phyloP scores from a whole-genome alignment of 2,888 invertebrate genomes.

The Metellina segmentata region DNA sequence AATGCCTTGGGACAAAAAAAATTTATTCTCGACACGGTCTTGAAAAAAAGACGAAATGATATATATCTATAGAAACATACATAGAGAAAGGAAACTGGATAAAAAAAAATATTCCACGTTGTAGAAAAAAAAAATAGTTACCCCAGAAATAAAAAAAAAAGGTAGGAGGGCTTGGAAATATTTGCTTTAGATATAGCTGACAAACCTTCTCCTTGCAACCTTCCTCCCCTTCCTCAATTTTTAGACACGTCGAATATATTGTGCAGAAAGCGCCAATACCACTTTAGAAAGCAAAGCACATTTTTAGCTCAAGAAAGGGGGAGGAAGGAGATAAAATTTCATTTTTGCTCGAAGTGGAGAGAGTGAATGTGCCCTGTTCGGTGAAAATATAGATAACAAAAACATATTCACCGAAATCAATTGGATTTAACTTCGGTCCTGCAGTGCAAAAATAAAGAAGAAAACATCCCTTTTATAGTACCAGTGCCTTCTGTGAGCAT shows the following conservation, averaged over 20 bases:
- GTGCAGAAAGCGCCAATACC: conserved; percentile 56
- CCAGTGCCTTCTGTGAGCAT: conserved; percentile 27
- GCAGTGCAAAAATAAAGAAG: conserved; percentile 7
- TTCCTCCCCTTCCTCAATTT: not conserved
- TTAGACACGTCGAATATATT: conserved; percentile 57
- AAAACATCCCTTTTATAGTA: not conserved
- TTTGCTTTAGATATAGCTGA: conserved; percentile 64
- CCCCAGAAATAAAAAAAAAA: not conserved
- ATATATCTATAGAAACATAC: conserved; percentile 16
- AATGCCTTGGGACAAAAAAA: not conserved
- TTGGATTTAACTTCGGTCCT: conserved; percentile 69
- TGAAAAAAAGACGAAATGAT: conserved; percentile 31
- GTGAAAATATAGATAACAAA: conserved; percentile 70
- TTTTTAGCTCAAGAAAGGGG: conserved; percentile 47
- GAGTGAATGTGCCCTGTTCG: conserved; percentile 24
- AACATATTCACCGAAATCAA: conserved; percentile 73
- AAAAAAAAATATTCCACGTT: conserved; percentile 12
- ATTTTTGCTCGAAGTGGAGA: conserved; percentile 45
- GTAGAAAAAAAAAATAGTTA: not conserved
- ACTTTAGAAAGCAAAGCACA: conserved; percentile 72
- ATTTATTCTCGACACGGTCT: conserved; percentile 18
- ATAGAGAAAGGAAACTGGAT: not conserved
- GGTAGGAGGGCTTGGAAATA: conserved; percentile 39
- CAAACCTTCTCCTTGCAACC: not conserved
- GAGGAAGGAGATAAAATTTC: conserved; percentile 62